These are phyloP conservation scores for Trilocha varians DNA, from an alignment of 2,888 invertebrate species.

Conservation along the genomic window DNA sequence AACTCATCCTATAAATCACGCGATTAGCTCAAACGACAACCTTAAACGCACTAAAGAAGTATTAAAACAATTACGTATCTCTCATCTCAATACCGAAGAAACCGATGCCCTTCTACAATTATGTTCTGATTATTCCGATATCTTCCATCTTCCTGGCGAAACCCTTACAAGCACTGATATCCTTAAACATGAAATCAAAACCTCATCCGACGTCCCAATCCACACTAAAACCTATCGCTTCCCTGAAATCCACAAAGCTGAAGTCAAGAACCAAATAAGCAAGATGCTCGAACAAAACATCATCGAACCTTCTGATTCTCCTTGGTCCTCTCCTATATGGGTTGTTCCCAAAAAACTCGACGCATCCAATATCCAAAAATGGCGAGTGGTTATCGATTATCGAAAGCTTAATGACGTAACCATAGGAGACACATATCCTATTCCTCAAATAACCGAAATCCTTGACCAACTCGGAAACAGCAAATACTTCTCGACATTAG, in stretches of 20 bases:
- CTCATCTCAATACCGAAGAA: slow-evolving; percentile 15
- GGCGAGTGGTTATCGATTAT: slow-evolving; percentile 18
- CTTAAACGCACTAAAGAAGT: slow-evolving; percentile 7
- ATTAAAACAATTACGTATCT: slow-evolving; percentile 8
- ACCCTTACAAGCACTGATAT: slow-evolving; percentile 5
- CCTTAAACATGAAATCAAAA: slow-evolving; percentile 12
- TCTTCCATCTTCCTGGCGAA: slow-evolving; percentile 7
- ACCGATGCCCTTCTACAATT: slow-evolving; percentile 6
- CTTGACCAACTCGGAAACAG: slow-evolving; percentile 15
- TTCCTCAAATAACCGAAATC: slow-evolving; percentile 18
- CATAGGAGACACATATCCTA: slow-evolving; percentile 16
- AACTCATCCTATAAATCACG: too few relatives aligned
- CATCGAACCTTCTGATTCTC: slow-evolving; percentile 15
- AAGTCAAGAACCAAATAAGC: slow-evolving; percentile 11
- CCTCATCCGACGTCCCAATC: slow-evolving; percentile 8
- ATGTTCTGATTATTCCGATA: slow-evolving; percentile 12
- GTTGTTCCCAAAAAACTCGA: slow-evolving; percentile 20
- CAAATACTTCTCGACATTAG: slow-evolving; percentile 12
- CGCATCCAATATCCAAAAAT: slow-evolving; percentile 14
- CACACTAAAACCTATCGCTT: slow-evolving; percentile 15
- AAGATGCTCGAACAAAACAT: slow-evolving; percentile 17
- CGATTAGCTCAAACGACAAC: too few relatives aligned
- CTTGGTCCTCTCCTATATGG: slow-evolving; percentile 19
- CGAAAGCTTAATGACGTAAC: slow-evolving; percentile 17
- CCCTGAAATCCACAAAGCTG: slow-evolving; percentile 15